Conservation (phyloP, 1,140 invertebrate genomes). For the Anastrepha ludens region DNA sequence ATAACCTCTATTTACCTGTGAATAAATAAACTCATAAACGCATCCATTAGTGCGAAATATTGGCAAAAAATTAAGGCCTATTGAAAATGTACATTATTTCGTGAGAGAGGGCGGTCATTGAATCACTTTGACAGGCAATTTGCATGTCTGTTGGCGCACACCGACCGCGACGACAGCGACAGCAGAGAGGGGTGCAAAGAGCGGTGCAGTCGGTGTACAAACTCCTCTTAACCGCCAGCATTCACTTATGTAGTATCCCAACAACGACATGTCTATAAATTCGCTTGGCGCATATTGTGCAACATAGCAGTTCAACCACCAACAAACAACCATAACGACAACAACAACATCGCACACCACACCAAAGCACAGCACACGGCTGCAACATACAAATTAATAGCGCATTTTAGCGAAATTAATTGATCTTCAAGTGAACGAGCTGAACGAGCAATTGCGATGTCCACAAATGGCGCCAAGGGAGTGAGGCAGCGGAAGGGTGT, state of each 20-base stretch:
- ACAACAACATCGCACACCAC: neutral
- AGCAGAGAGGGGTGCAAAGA: neutral
- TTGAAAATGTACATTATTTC: conserved; percentile 4
- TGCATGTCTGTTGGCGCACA: conserved; percentile 14
- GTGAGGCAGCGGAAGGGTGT: neutral
- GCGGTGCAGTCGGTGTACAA: neutral
- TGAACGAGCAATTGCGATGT: neutral
- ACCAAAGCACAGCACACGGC: neutral
- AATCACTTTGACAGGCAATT: conserved; percentile 53
- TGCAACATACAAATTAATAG: conserved; percentile 52
- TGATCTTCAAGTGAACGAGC: conserved; percentile 52
- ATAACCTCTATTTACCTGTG: too few relatives aligned
- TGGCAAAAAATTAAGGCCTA: neutral
- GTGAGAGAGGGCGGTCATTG: conserved; percentile 31
- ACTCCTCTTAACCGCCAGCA: neutral
- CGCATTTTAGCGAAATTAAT: conserved; percentile 54
- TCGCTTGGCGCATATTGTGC: conserved; percentile 46
- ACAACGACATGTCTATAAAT: conserved; percentile 21
- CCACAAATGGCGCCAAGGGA: neutral
- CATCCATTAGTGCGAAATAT: neutral
- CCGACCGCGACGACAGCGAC: neutral
- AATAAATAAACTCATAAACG: neutral
- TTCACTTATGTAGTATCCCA: neutral
- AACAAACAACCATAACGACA: neutral
- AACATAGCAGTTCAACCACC: neutral